Conservation (phyloP, 2,888 invertebrate genomes). For the Plebejus melissa region DNA sequence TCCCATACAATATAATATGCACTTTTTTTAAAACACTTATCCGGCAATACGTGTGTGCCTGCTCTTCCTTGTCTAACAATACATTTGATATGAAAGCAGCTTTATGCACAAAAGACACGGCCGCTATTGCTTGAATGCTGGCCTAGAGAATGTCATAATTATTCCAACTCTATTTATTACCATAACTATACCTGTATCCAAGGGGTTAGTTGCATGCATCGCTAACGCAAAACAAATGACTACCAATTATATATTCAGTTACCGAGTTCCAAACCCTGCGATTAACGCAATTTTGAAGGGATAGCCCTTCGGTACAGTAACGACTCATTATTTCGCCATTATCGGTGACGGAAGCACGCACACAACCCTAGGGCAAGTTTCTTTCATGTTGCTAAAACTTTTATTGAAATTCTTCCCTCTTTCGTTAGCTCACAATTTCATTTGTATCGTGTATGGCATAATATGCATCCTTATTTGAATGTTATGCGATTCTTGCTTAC, state of each 20-base stretch:
- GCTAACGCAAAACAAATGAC: constrained; percentile 11
- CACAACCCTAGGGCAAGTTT: constrained; percentile 34
- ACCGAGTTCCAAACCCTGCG: constrained; percentile 37
- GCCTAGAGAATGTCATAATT: neutral
- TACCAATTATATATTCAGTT: constrained; percentile 27
- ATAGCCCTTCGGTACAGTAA: constrained; percentile 46
- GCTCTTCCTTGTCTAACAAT: too few species aligned
- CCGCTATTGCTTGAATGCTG: too few species aligned
- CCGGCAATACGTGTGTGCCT: too few species aligned
- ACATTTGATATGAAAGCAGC: too few species aligned
- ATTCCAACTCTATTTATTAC: neutral
- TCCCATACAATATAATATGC: too few species aligned
- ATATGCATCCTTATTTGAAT: neutral
- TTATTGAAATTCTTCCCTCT: constrained; percentile 14
- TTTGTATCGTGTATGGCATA: neutral
- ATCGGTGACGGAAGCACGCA: constrained; percentile 57
- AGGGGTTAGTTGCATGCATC: neutral
- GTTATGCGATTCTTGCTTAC: neutral
- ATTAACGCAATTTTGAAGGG: constrained; percentile 50
- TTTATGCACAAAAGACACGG: neutral
- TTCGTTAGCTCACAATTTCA: neutral
- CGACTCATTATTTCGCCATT: constrained; percentile 61
- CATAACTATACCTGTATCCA: neutral
- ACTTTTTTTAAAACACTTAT: too few species aligned
- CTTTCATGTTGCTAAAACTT: constrained; percentile 13